A percentile compares a stretch with the other conserved stretches of the same genome.
phyloP scores from a whole-genome alignment of 2,797 vertebrate species.

The Notolepis coatsorum region DNA sequence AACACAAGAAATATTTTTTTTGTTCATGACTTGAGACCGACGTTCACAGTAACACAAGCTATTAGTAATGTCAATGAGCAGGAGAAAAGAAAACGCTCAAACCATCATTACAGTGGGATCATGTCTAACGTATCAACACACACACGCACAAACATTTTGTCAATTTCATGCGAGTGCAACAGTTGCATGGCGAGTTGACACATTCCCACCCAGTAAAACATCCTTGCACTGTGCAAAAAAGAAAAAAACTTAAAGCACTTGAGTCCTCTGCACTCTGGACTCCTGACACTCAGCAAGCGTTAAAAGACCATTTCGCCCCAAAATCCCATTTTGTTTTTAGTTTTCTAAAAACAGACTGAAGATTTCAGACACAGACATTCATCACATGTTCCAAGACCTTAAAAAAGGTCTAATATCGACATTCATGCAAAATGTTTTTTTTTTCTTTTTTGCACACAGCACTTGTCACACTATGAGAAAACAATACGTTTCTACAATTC shows the following conservation, averaged over 20 bases:
- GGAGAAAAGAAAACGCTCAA: background rate
- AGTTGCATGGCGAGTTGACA: constrained; percentile 26
- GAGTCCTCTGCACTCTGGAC: background rate
- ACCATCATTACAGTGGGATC: constrained; percentile 12
- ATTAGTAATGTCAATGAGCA: background rate
- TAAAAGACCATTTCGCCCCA: background rate
- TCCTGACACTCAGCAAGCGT: background rate
- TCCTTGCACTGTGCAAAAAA: background rate
- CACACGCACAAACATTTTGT: constrained; percentile 9
- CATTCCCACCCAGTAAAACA: constrained; percentile 11
- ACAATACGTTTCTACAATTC: too few species aligned
- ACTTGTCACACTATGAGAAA: too few species aligned
- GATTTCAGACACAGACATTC: background rate
- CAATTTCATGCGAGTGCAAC: constrained; percentile 17
- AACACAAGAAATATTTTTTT: background rate
- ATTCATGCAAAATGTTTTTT: background rate
- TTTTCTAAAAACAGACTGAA: background rate
- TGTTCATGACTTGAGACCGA: background rate
- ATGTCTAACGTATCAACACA: constrained; percentile 12
- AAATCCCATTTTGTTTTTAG: background rate
- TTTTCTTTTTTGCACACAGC: too few species aligned
- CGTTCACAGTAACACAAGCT: background rate
- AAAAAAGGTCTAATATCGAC: background rate
- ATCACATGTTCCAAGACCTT: background rate
- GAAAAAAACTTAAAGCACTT: background rate